Conservation (phyloP, 2,888 invertebrate genomes). For the Torymus texanus region DNA sequence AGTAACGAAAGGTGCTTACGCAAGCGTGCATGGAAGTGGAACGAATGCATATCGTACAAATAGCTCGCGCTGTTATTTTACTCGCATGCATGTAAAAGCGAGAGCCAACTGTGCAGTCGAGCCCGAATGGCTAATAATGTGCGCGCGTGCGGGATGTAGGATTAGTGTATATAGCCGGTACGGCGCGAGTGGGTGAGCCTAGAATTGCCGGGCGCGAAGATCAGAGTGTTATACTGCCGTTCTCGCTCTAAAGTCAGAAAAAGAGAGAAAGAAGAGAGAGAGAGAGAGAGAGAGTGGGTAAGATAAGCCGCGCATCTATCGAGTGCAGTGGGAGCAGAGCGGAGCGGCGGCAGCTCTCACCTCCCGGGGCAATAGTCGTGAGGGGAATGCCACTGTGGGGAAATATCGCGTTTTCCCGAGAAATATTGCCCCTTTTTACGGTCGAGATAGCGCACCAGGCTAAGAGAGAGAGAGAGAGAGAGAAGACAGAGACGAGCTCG, state of each 20-base stretch:
- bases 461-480: too few species aligned
- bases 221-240: not conserved
- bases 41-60: too few species aligned
- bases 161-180: too few species aligned
- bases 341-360: constrained; percentile 69
- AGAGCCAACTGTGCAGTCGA: not conserved
- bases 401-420: constrained; percentile 63
- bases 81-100: too few species aligned
- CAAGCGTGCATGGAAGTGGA: too few species aligned
- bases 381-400: constrained; percentile 70
- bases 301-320: not conserved
- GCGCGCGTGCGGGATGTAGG: too few species aligned
- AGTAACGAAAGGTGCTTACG: too few species aligned
- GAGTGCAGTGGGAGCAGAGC: not conserved
- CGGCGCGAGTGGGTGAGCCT: too few species aligned
- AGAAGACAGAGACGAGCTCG: not conserved
- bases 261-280: too few species aligned
- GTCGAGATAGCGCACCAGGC: constrained; percentile 5
- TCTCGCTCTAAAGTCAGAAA: too few species aligned
- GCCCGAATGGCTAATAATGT: too few species aligned
- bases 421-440: constrained; percentile 48
- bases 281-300: not conserved
- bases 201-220: not conserved
- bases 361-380: constrained; percentile 72
- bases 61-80: too few species aligned